Conservation (phyloP, 2,888 invertebrate genomes). For the Tipula lateralis region DNA sequence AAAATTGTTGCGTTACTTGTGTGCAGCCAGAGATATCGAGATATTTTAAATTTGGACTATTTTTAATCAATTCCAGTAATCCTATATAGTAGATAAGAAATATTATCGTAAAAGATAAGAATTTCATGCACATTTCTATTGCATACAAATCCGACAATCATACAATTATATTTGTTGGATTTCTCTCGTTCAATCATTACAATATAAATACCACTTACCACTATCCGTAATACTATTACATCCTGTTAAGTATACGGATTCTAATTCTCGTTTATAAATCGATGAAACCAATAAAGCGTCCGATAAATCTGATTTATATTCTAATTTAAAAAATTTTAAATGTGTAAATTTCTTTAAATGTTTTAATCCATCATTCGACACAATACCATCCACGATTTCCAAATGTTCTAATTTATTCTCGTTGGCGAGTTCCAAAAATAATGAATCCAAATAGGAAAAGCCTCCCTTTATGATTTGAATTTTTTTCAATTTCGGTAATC, state of each 20-base stretch:
- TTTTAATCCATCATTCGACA: background rate
- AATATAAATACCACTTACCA: background rate
- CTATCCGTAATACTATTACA: background rate
- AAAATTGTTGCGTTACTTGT: background rate
- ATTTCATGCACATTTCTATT: too few relatives aligned
- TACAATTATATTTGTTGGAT: background rate
- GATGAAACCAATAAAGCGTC: background rate
- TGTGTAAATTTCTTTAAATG: background rate
- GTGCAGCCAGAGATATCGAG: background rate
- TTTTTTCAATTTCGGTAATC: slow-evolving; percentile 30
- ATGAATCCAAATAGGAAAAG: background rate
- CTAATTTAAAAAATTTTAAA: slow-evolving; percentile 3
- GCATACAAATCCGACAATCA: too few relatives aligned
- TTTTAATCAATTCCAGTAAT: background rate
- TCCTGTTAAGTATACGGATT: background rate
- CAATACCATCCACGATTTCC: background rate
- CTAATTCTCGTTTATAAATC: background rate
- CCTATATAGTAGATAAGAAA: background rate
- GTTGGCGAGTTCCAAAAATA: slow-evolving; percentile 25
- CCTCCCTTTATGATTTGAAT: background rate
- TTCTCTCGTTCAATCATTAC: background rate
- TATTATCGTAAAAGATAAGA: too few relatives aligned
- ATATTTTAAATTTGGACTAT: background rate
- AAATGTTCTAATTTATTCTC: background rate
- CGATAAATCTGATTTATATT: background rate